Conservation (phyloP, 2,888 invertebrate species). For the Eilema sororculum region DNA sequence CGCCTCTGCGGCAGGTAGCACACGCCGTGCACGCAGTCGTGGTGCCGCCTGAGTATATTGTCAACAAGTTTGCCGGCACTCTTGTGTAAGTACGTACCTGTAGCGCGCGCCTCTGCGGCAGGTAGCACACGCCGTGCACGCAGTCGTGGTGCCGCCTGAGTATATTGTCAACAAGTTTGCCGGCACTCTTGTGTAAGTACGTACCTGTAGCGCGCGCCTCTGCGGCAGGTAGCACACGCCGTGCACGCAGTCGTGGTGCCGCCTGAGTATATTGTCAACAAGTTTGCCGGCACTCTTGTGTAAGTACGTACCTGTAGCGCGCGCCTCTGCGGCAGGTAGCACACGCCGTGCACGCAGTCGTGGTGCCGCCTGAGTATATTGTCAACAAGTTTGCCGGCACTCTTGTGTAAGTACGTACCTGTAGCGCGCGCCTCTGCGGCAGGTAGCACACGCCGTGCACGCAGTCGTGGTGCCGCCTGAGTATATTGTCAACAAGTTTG, state of each 20-base stretch:
- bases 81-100: slow-evolving; percentile 86
- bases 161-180: no score
- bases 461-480: slow-evolving; percentile 94
- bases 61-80: no score
- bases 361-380: slow-evolving; percentile 89
- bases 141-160: slow-evolving; percentile 98
- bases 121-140: slow-evolving; percentile 96
- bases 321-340: slow-evolving; percentile 96
- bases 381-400: slow-evolving; percentile 57
- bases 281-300: slow-evolving; percentile 82
- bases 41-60: slow-evolving; percentile 83
- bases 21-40: slow-evolving; percentile 98
- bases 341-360: slow-evolving; percentile 91
- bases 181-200: slow-evolving; percentile 87
- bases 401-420: slow-evolving; percentile 86
- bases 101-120: slow-evolving; percentile 82
- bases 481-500: no score
- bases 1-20: slow-evolving; percentile 87
- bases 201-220: slow-evolving; percentile 96
- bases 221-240: slow-evolving; percentile 98
- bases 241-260: slow-evolving; percentile 95
- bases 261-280: slow-evolving; percentile 88
- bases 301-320: slow-evolving; percentile 96
- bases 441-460: slow-evolving; percentile 97
- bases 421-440: no score